These are phyloP conservation scores for Centruroides vittatus DNA, from an alignment of 1,140 invertebrate species.

Conservation along the genomic window DNA sequence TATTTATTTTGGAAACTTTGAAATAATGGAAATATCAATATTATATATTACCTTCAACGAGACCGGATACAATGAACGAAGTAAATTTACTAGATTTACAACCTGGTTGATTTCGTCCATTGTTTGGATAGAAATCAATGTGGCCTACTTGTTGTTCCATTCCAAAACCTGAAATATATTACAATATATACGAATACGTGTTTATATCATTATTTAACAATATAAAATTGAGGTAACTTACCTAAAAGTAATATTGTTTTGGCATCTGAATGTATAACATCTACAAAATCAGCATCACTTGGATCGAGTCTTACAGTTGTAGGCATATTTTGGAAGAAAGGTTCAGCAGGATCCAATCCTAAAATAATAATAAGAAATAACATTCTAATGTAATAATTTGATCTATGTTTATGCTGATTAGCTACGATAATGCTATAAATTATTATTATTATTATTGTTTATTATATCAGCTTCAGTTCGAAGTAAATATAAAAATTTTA, in stretches of 20 bases:
- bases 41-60: too few species aligned
- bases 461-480: too few species aligned
- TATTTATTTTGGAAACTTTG: not conserved
- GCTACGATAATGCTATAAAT: too few species aligned
- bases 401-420: too few species aligned
- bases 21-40: too few species aligned
- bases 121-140: constrained; percentile 76
- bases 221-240: too few species aligned
- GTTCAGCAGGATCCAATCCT: constrained; percentile 68
- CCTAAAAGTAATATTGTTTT: constrained; percentile 34
- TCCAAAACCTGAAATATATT: constrained; percentile 47
- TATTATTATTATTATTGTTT: too few species aligned
- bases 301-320: constrained; percentile 57
- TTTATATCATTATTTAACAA: too few species aligned
- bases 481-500: too few species aligned
- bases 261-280: constrained; percentile 76
- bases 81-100: constrained; percentile 32
- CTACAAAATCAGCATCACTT: constrained; percentile 63
- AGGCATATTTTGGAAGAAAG: constrained; percentile 76
- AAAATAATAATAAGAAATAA: not conserved
- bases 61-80: too few species aligned
- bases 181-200: too few species aligned
- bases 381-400: too few species aligned
- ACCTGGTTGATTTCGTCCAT: constrained; percentile 71
- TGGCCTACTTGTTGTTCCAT: constrained; percentile 72